Evolutionary conservation across 2,113 vertebrate genomes (phyloP).

Genomic region (Otocyon megalotis): DNA sequence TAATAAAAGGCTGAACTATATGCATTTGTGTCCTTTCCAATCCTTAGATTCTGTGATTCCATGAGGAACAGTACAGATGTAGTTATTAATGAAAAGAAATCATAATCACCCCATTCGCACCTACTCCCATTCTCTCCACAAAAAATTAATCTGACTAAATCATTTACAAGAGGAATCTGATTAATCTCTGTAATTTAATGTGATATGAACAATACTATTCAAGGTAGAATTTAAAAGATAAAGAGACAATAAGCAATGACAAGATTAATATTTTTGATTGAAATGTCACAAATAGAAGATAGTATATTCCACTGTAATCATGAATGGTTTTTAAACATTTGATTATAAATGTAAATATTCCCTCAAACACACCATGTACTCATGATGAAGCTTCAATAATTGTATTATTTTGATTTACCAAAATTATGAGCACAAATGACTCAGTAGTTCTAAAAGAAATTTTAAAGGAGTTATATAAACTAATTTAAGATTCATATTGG

Average conservation of each 20-base stretch:
- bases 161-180: neutral
- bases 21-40: neutral
- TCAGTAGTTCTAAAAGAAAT: neutral
- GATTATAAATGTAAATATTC: neutral
- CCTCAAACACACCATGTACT: neutral
- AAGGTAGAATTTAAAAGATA: neutral
- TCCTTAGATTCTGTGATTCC: neutral
- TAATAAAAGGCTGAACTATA: neutral
- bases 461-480: neutral
- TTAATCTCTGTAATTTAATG: slow-evolving; percentile 16
- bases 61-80: neutral
- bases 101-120: neutral
- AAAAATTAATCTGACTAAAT: neutral
- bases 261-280: neutral
- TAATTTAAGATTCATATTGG: slow-evolving; percentile 14
- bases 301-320: neutral
- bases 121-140: rapidly evolving
- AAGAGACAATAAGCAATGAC: neutral
- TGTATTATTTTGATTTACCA: neutral
- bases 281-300: neutral
- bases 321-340: slow-evolving; percentile 18
- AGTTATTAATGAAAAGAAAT: neutral
- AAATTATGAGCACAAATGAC: neutral
- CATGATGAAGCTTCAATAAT: neutral
- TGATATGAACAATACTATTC: neutral